Conservation (phyloP, 2,113 vertebrate genomes). For the Zapornia atra region DNA sequence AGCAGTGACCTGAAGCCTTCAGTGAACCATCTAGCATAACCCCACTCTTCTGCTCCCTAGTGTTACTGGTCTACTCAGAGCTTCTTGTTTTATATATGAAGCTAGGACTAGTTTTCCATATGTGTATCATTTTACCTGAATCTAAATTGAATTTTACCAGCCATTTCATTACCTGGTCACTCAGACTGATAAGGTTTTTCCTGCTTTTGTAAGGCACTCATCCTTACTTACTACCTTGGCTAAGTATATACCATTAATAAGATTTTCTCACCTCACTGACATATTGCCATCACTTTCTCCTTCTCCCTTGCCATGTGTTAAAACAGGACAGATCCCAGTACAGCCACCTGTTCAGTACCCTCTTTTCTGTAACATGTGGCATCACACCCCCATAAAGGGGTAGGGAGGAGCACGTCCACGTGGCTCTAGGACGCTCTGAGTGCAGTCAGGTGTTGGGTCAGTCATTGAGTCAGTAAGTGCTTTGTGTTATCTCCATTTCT, state of each 20-base stretch:
- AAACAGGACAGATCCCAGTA: background rate
- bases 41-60: background rate
- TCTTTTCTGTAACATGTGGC: background rate
- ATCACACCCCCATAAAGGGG: too few species aligned
- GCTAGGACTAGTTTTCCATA: conserved; percentile 21
- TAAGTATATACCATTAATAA: background rate
- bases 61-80: background rate
- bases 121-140: background rate
- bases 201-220: background rate
- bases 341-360: background rate
- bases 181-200: background rate
- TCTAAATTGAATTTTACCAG: background rate
- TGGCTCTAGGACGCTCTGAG: too few species aligned
- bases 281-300: background rate
- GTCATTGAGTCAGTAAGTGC: too few species aligned
- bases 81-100: conserved; percentile 56
- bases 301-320: background rate
- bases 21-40: background rate
- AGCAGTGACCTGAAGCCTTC: background rate
- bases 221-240: background rate
- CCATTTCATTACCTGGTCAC: conserved; percentile 3
- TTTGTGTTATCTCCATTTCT: too few species aligned
- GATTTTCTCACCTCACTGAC: background rate
- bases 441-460: too few species aligned
- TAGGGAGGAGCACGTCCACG: too few species aligned